Base-by-base conservation (phyloP, 2,113 vertebrate species). In the Cololabis saira region DNA sequence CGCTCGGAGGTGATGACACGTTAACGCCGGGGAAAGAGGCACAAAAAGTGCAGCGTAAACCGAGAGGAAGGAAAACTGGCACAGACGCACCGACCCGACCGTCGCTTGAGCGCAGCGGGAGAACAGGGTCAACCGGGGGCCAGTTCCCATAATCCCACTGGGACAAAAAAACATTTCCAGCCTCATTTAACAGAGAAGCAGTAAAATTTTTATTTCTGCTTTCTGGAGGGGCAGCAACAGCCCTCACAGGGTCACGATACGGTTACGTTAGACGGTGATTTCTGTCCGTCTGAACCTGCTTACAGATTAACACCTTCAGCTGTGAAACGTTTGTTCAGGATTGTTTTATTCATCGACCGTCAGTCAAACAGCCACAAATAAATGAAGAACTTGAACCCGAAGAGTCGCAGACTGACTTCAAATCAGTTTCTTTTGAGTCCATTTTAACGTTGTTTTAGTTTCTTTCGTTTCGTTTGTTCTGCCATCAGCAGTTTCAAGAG, bases 81-180 rank as follows among this genome's bases (percentile, higher is more conserved):
- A 43, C 47, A 57, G 43, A 41, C 51, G 17, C 7, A 33, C 21
- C 15, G 17, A 61, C 61, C 71, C 55, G 42, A 50, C 33, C 40
- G 24, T 54, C 43, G 30, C 48, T 60, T 14, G 2, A 50, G 43
- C 55, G 49, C 24, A 22, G 63, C 0, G n/a, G 17, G 37, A 11
- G 3, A 64, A 51, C 42, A 24, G 43, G 42, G 55, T 69, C 57
- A 76, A 76, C 80, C 70, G 80, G 44, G 67, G 57, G 60, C 73
- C 70, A 72, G 18, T 68, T 76, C 76, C 76, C 76, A 83, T 49
- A 53, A 83, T 87, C 58, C 77, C 64, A n/a, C 52, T 53, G 74
- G 73, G 43, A 33, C 43, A 14, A 3, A 14, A 3, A 4, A 17
- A 24, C 3, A 10, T n/a, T 30, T 18, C 18, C 4, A 16, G 30